Conservation (phyloP, 1,140 invertebrate genomes). For the Battus philenor region DNA sequence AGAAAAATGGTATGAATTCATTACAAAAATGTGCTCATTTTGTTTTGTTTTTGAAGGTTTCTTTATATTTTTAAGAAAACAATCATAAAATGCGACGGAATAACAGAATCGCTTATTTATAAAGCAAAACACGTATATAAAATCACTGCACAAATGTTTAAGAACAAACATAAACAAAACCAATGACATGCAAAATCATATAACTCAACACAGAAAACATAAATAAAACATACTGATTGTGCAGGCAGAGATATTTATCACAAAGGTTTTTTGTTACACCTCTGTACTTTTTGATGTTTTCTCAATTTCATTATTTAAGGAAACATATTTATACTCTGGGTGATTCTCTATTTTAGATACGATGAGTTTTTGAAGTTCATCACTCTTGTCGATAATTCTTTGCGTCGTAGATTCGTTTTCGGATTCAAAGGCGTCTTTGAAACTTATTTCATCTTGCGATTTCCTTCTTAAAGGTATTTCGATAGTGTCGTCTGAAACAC, state of each 20-base stretch:
- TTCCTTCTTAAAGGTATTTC: conserved; percentile 18
- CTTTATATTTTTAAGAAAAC: too few relatives aligned
- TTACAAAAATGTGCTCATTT: too few relatives aligned
- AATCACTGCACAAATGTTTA: too few relatives aligned
- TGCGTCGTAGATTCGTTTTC: conserved; percentile 39
- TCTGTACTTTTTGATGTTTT: conserved; percentile 66
- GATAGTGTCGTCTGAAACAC: conserved; percentile 20
- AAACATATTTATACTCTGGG: conserved; percentile 58
- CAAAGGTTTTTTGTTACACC: conserved; percentile 49
- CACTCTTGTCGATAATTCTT: conserved; percentile 54
- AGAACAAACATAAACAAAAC: neutral
- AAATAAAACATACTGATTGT: conserved; percentile 51
- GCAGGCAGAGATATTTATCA: conserved; percentile 28
- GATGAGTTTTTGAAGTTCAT: conserved; percentile 57
- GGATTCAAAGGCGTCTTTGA: conserved; percentile 33
- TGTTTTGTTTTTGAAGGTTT: too few relatives aligned
- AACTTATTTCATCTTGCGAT: conserved; percentile 21
- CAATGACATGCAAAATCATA: conserved; percentile 3
- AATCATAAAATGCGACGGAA: too few relatives aligned
- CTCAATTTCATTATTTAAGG: conserved; percentile 48
- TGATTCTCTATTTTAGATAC: conserved; percentile 58
- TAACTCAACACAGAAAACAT: conserved; percentile 27
- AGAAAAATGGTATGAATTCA: too few relatives aligned
- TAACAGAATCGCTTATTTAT: too few relatives aligned
- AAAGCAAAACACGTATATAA: too few relatives aligned